Evolutionary conservation across 2,113 vertebrate species (phyloP).

Genomic region (Sylvilagus bachmani): DNA sequence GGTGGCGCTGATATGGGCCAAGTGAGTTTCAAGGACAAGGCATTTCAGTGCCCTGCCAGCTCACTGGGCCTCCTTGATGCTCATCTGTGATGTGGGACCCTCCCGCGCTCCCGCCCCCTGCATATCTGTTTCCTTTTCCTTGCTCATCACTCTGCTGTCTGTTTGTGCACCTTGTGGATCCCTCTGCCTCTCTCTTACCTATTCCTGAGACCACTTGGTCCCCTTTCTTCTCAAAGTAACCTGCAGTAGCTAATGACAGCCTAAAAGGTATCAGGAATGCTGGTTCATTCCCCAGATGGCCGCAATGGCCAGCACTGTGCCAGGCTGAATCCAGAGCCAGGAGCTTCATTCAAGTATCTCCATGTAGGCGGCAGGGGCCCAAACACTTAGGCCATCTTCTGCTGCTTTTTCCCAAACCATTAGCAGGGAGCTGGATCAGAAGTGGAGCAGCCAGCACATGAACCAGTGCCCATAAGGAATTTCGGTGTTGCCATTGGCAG

Average conservation of each 20-base stretch:
- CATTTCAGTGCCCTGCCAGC: fast-evolving
- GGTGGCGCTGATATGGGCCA: fast-evolving
- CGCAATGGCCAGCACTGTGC: too few species aligned
- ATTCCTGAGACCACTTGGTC: not conserved
- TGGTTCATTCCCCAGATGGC: too few species aligned
- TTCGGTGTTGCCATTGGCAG: too few species aligned
- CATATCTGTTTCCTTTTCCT: fast-evolving
- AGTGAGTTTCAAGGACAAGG: not conserved
- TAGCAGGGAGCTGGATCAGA: too few species aligned
- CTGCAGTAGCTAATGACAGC: not conserved
- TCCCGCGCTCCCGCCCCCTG: not conserved
- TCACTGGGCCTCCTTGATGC: fast-evolving
- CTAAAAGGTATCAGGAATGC: not conserved
- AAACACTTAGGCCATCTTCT: too few species aligned
- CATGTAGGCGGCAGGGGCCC: too few species aligned
- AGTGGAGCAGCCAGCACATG: too few species aligned
- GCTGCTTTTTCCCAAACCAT: too few species aligned
- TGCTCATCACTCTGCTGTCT: not conserved
- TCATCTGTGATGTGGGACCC: fast-evolving
- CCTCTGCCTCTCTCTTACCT: not conserved
- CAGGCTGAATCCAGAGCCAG: too few species aligned
- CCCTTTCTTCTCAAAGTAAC: not conserved
- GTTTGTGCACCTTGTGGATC: not conserved
- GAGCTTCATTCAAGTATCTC: too few species aligned
- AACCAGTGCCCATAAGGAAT: too few species aligned